These are phyloP conservation scores for Peromyscus maniculatus DNA, from an alignment of 2,113 vertebrate genomes.

Conservation along the genomic window DNA sequence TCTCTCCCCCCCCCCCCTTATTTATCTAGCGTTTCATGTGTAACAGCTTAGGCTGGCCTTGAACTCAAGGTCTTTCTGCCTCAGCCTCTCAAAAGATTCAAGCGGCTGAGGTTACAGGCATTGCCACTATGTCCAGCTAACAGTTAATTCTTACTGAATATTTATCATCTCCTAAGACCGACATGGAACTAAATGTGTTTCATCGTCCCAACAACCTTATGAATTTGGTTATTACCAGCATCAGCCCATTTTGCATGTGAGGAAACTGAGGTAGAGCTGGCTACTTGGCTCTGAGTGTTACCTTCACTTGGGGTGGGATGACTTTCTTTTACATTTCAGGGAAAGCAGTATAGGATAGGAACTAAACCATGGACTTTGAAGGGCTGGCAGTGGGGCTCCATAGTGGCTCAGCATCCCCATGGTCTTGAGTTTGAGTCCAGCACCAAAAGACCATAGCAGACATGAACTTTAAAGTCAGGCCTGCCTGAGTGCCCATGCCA, in stretches of 20 bases:
- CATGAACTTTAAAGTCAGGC: background rate
- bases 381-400: background rate
- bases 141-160: background rate
- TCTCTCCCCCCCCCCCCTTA: fast-evolving
- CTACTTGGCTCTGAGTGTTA: background rate
- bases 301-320: background rate
- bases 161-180: background rate
- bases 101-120: background rate
- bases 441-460: too few species aligned
- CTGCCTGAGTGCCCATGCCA: background rate
- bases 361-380: background rate
- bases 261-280: background rate
- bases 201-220: background rate
- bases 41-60: background rate
- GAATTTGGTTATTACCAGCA: background rate
- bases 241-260: background rate
- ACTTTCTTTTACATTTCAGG: fast-evolving
- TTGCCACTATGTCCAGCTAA: too few species aligned
- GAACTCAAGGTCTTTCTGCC: background rate
- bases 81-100: background rate
- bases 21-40: background rate
- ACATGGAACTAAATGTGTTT: background rate
- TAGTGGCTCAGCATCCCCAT: too few species aligned
- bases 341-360: background rate
- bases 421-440: background rate